Percentiles rank a stretch among this genome's conserved stretches.
Conservation (phyloP, 2,888 invertebrate species). For the Pyrochroa serraticornis region DNA sequence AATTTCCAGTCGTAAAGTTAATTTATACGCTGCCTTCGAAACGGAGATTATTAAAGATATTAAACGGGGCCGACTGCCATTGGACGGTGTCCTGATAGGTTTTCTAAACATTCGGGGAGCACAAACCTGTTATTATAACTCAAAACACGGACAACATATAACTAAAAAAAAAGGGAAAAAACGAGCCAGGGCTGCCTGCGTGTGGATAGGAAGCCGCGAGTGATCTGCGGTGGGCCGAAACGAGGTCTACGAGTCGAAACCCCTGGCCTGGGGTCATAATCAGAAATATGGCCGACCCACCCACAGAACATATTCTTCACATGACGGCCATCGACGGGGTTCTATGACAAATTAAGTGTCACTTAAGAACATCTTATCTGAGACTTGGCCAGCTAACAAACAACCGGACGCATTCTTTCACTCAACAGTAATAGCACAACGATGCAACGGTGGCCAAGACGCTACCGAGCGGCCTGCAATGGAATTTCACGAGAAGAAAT, state of each 20-base stretch:
- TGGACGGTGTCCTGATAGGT: constrained; percentile 37
- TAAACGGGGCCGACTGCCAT: constrained; percentile 39
- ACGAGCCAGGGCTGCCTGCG: constrained; percentile 29
- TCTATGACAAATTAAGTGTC: constrained; percentile 24
- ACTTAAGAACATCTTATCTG: constrained; percentile 4
- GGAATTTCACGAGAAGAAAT: no score
- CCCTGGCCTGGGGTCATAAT: constrained; percentile 31
- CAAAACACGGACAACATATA: constrained; percentile 41
- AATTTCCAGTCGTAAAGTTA: constrained; percentile 54
- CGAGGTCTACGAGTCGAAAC: not conserved
- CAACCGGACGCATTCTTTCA: no score
- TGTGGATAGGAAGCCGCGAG: constrained; percentile 15
- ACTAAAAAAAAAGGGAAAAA: constrained; percentile 15
- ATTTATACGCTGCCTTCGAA: constrained; percentile 48
- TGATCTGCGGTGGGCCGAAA: constrained; percentile 30
- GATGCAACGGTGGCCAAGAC: no score
- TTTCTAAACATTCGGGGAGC: constrained; percentile 45
- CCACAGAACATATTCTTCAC: constrained; percentile 23
- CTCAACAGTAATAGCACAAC: no score
- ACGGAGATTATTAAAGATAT: constrained; percentile 53
- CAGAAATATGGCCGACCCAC: constrained; percentile 39
- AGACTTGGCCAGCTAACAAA: no score
- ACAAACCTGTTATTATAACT: constrained; percentile 54
- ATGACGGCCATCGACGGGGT: constrained; percentile 12
- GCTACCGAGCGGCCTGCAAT: no score